A percentile compares a stretch with the other conserved stretches of the same genome.
Conservation (phyloP, 2,797 vertebrate species). For the Hydrocynus forskahlii region DNA sequence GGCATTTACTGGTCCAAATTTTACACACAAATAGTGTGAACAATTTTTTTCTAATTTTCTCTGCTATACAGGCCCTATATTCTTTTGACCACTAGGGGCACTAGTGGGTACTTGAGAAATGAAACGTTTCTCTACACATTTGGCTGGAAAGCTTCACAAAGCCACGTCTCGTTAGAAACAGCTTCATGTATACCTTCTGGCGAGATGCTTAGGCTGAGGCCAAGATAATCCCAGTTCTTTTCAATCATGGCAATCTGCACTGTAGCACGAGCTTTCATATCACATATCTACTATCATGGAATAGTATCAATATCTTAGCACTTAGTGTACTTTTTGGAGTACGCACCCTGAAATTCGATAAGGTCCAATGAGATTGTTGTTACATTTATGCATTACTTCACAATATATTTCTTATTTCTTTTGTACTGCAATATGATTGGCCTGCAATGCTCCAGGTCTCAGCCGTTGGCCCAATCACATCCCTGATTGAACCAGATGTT, state of each 20-base stretch:
- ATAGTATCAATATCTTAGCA: conserved; percentile 35
- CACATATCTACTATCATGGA: background rate
- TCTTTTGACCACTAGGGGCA: too few relatives aligned
- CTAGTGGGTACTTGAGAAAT: too few relatives aligned
- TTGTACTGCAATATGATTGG: background rate
- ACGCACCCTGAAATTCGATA: conserved; percentile 19
- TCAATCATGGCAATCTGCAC: conserved; percentile 40
- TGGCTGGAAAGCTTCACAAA: too few relatives aligned
- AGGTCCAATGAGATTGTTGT: conserved; percentile 11
- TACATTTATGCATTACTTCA: background rate
- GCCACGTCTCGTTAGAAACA: too few relatives aligned
- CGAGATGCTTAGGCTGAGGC: conserved; percentile 13
- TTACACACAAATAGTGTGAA: too few relatives aligned
- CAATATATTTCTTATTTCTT: background rate
- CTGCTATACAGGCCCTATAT: too few relatives aligned
- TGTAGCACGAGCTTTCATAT: conserved; percentile 28
- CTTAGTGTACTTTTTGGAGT: conserved; percentile 33
- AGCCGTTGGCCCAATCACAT: conserved; percentile 44
- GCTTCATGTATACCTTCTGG: too few relatives aligned
- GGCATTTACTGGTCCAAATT: too few relatives aligned
- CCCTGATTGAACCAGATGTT: conserved; percentile 43
- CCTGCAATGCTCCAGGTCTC: conserved; percentile 5
- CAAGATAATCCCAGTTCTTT: conserved; percentile 18
- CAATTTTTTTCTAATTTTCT: too few relatives aligned
- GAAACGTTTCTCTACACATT: too few relatives aligned